Conservation (phyloP, 1,140 invertebrate genomes). For the Nebria ingens region DNA sequence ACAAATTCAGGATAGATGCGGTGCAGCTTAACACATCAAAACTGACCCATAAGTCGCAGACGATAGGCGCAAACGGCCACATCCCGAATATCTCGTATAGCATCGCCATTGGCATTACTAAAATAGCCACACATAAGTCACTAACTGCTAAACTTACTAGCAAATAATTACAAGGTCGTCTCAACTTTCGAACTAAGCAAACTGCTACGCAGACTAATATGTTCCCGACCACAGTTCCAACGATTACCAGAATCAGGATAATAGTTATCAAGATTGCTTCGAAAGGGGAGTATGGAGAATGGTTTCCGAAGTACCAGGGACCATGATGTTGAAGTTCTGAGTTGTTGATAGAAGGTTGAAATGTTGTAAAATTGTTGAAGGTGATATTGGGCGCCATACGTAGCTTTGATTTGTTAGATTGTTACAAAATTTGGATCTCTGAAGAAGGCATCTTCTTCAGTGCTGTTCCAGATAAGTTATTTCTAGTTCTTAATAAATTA, state of each 20-base stretch:
- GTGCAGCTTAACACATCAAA: slow-evolving; percentile 77
- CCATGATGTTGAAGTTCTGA: background rate
- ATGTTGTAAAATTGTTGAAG: slow-evolving; percentile 12
- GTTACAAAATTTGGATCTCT: too few species aligned
- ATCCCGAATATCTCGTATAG: slow-evolving; percentile 68
- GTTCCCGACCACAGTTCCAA: slow-evolving; percentile 79
- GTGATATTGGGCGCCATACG: slow-evolving; percentile 25
- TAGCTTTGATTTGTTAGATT: too few species aligned
- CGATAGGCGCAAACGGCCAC: slow-evolving; percentile 72
- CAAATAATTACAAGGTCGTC: slow-evolving; percentile 74
- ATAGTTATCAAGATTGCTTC: slow-evolving; percentile 59
- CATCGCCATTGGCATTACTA: slow-evolving; percentile 80
- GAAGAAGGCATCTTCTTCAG: too few species aligned
- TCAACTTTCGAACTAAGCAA: slow-evolving; percentile 74
- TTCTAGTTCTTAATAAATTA: too few species aligned
- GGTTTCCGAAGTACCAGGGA: slow-evolving; percentile 7
- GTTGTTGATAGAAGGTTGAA: background rate
- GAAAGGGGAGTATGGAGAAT: slow-evolving; percentile 32
- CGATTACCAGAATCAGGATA: slow-evolving; percentile 61
- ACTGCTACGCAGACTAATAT: slow-evolving; percentile 82
- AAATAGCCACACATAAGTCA: slow-evolving; percentile 69
- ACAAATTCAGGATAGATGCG: slow-evolving; percentile 84
- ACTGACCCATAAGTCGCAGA: slow-evolving; percentile 79
- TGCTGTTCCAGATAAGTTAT: too few species aligned
- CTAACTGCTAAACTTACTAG: slow-evolving; percentile 85